phyloP scores from a whole-genome alignment of 2,113 vertebrate species.

The Cyanistes caeruleus region DNA sequence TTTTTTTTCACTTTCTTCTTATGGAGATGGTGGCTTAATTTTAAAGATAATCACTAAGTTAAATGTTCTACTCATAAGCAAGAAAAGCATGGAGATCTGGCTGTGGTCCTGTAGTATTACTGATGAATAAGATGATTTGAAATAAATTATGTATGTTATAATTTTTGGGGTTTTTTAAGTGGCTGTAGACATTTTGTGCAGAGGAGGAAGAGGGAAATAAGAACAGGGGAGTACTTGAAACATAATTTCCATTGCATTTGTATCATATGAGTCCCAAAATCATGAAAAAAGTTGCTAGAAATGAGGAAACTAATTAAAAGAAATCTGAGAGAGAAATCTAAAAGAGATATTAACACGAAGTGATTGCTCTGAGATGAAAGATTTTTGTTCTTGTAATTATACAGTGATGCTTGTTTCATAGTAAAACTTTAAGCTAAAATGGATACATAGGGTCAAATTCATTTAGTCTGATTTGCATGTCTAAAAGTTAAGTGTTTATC shows the following conservation, averaged over 20 bases:
- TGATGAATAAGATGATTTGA: not conserved
- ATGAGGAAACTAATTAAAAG: slow-evolving; percentile 1
- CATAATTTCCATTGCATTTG: not conserved
- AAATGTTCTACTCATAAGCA: not conserved
- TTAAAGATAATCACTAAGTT: not conserved
- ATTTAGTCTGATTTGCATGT: not conserved
- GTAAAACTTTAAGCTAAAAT: not conserved
- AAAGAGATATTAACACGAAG: not conserved
- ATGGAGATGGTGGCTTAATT: not conserved
- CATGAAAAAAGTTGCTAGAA: not conserved
- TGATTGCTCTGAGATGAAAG: not conserved
- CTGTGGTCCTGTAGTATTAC: not conserved
- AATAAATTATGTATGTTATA: not conserved
- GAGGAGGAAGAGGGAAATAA: not conserved
- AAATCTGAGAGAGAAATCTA: not conserved
- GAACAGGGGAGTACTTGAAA: not conserved
- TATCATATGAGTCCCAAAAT: not conserved
- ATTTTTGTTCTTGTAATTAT: not conserved
- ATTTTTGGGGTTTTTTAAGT: not conserved
- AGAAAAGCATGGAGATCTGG: not conserved
- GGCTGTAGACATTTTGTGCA: not conserved
- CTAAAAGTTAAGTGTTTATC: not conserved
- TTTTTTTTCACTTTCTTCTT: not conserved
- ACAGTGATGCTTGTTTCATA: not conserved
- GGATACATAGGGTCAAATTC: not conserved